These are phyloP conservation scores for Sebastes kiyomatsui DNA, from an alignment of 2,797 vertebrate genomes.

Conservation along the genomic window DNA sequence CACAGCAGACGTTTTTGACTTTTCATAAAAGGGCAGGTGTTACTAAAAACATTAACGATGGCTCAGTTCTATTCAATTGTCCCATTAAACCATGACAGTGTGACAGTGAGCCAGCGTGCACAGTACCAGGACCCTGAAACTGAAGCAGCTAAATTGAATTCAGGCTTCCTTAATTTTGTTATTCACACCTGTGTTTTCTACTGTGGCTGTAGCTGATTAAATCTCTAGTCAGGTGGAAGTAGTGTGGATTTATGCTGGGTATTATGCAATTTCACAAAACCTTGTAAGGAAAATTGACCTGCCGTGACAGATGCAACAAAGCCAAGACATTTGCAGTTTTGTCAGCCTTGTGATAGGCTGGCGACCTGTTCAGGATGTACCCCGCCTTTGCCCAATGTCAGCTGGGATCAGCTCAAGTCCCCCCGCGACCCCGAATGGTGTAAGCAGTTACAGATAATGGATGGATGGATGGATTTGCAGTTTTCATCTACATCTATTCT, in stretches of 20 bases:
- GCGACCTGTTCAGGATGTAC: too few relatives aligned
- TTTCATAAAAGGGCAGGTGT: too few relatives aligned
- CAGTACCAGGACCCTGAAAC: not conserved
- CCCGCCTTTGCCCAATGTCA: too few relatives aligned
- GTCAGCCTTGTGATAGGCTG: too few relatives aligned
- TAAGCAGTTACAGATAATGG: too few relatives aligned
- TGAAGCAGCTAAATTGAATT: not conserved
- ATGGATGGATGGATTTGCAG: not conserved
- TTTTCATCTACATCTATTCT: not conserved
- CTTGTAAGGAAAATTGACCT: not conserved
- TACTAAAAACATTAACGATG: too few relatives aligned
- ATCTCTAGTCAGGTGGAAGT: not conserved
- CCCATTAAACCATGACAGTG: too few relatives aligned
- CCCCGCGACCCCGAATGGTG: too few relatives aligned
- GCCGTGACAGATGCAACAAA: not conserved
- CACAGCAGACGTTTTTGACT: too few relatives aligned
- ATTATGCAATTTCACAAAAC: not conserved
- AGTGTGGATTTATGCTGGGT: not conserved
- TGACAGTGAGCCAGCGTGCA: not conserved
- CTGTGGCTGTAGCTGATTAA: not conserved
- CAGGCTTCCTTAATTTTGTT: not conserved
- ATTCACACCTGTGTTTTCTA: not conserved
- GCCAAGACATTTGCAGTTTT: too few relatives aligned
- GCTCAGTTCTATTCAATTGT: too few relatives aligned
- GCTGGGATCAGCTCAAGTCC: too few relatives aligned